phyloP scores from a whole-genome alignment of 2,797 vertebrate species.

The Chelon labrosus region DNA sequence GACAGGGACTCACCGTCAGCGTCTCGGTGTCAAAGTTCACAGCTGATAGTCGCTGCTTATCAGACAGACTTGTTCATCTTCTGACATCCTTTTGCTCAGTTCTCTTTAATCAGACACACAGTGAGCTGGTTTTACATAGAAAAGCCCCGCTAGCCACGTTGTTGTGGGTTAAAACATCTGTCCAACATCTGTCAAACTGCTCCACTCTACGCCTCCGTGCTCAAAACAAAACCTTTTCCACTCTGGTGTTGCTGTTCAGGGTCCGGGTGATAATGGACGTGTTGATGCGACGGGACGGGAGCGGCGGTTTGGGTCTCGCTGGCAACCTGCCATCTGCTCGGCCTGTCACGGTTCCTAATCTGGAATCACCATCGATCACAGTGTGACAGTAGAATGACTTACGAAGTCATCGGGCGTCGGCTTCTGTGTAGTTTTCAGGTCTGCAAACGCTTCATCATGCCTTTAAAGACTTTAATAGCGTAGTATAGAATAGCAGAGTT shows the following conservation, averaged over 20 bases:
- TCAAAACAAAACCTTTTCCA: not conserved
- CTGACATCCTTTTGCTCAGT: constrained; percentile 2
- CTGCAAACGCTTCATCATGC: not conserved
- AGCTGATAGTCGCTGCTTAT: constrained; percentile 6
- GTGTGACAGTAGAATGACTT: not conserved
- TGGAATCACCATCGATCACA: constrained; percentile 11
- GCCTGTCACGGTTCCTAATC: constrained; percentile 19
- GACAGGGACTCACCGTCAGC: not conserved
- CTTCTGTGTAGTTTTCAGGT: not conserved
- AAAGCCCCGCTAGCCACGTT: not conserved
- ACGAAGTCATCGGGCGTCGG: not conserved
- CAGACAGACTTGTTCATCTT: not conserved
- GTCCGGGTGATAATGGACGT: constrained; percentile 28
- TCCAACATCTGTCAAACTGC: no score
- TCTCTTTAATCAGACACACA: constrained; percentile 28
- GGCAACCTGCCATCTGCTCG: constrained; percentile 22
- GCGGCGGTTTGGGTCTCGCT: not conserved
- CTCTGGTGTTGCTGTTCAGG: constrained; percentile 23
- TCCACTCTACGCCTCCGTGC: not conserved
- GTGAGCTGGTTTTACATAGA: not conserved
- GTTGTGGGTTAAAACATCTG: not conserved
- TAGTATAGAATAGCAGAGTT: not conserved
- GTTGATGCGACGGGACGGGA: constrained; percentile 20
- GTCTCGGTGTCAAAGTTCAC: constrained; percentile 46
- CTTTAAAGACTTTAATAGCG: not conserved